Evolutionary conservation across 2,888 invertebrate species (phyloP).

Genomic region (Neuroscelio doddi): DNA sequence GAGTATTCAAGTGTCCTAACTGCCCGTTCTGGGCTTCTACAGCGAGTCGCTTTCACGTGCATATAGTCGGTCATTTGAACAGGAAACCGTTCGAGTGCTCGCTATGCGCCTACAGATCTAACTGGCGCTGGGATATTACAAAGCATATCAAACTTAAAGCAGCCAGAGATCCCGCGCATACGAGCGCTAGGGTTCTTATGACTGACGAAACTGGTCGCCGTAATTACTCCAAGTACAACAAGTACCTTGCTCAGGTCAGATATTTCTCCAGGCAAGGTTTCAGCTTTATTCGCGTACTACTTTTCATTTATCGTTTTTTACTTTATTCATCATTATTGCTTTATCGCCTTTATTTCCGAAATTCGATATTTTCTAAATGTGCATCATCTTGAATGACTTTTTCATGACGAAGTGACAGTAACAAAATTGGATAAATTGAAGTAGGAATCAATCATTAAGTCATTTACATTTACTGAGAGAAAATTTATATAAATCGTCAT

Average conservation of each 20-base stretch:
- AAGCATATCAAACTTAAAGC: slow-evolving; percentile 95
- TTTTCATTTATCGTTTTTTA: slow-evolving; percentile 2
- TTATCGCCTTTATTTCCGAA: slow-evolving; percentile 6
- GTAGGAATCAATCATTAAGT: too few relatives aligned
- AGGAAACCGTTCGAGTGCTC: slow-evolving; percentile 97
- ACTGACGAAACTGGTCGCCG: slow-evolving; percentile 92
- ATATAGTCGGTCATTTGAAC: slow-evolving; percentile 93
- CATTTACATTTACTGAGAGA: too few relatives aligned
- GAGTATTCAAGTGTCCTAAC: slow-evolving; percentile 93
- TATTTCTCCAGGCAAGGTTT: slow-evolving; percentile 42
- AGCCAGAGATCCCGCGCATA: slow-evolving; percentile 87
- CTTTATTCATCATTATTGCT: not conserved
- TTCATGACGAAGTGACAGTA: not conserved
- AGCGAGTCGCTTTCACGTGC: slow-evolving; percentile 93
- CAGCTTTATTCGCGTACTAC: slow-evolving; percentile 12
- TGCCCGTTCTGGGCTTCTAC: slow-evolving; percentile 95
- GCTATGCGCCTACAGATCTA: slow-evolving; percentile 92
- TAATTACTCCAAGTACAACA: slow-evolving; percentile 94
- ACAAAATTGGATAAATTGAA: too few relatives aligned
- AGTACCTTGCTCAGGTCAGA: slow-evolving; percentile 85
- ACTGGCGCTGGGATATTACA: slow-evolving; percentile 98
- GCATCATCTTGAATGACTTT: too few relatives aligned
- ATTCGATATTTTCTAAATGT: not conserved
- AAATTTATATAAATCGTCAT: too few relatives aligned
- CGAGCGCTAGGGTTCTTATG: slow-evolving; percentile 87